Evolutionary conservation across 2,888 invertebrate genomes (phyloP), one percentile per base, ranked within the genome.

Genomic region (Danaus chrysippus): DNA sequence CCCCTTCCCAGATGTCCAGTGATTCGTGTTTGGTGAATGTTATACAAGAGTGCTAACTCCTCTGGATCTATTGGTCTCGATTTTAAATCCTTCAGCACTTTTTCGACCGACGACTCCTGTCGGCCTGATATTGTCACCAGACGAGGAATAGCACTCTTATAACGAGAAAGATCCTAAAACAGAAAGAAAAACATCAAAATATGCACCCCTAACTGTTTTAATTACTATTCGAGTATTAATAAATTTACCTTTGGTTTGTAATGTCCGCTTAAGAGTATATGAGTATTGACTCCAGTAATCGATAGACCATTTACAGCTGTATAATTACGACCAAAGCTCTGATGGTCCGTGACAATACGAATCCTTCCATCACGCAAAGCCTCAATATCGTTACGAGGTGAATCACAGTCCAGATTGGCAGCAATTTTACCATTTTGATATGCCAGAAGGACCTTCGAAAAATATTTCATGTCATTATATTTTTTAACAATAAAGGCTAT

Each of bases 341-440:
- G 91, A 83, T 83, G 87, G 59, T 91, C 93, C 0, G 90, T 90
- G 5, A 95, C 90, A 9, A 96, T 90, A 72, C 87, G 73, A 46
- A 93, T 81, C 52, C 89, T 83, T 0, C 92, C 92, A 1, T 92
- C 91, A 3, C 83, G 82, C 11, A 94, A 71, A 23, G 91, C 91
- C 19, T 82, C 81, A 0, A 93, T 71, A 54, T 92, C 92, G 34
- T 85, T 78, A 3, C 92, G 86, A 0, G 96, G 94, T 0, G 76
- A 82, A 0, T 90, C 83, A 76, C 88, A 95, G 77, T 96, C 93
- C 13, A 96, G 83, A 81, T 96, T 96, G 0, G 93, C 93, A 0
- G 96, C 95, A 57, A 96, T 87, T 10, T 85, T 69, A 0, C 94
- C 93, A 13, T 86, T 87, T 72, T 95, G 94, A 86, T 95, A 95